Evolutionary conservation across 2,113 vertebrate species (phyloP).

Genomic region (Saimiri boliviensis): DNA sequence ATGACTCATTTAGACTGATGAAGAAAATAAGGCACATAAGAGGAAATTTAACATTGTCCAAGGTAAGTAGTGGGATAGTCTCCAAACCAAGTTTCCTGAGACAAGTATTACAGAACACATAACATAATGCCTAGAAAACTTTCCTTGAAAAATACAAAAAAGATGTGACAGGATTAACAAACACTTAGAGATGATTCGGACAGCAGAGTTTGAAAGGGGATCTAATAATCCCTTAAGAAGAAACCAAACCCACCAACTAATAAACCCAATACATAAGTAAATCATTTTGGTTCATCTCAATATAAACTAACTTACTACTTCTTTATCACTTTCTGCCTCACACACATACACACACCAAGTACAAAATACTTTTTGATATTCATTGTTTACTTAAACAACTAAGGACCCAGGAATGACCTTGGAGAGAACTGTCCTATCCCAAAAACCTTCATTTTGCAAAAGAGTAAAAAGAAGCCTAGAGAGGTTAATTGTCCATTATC

Average conservation of each 20-base stretch:
- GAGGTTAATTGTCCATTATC: background rate
- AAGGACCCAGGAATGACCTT: constrained; percentile 7
- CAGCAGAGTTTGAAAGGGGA: background rate
- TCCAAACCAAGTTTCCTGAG: background rate
- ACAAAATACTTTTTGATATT: constrained; percentile 34
- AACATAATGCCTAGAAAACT: constrained; percentile 1
- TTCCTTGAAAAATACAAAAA: constrained; percentile 44
- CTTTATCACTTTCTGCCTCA: background rate
- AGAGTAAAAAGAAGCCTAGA: background rate
- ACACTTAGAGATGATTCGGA: constrained; percentile 31
- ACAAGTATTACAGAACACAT: background rate
- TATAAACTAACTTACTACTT: constrained; percentile 6
- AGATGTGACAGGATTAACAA: constrained; percentile 4
- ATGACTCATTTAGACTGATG: constrained; percentile 36
- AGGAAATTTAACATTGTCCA: constrained; percentile 41
- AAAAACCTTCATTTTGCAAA: constrained; percentile 4
- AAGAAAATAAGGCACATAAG: constrained; percentile 10
- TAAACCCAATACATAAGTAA: constrained; percentile 21
- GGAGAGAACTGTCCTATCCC: background rate
- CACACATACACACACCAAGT: background rate
- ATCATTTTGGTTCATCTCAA: constrained; percentile 16
- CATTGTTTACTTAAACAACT: constrained; percentile 39
- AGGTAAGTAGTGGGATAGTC: background rate
- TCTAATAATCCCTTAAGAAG: constrained; percentile 37
- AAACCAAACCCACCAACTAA: background rate